phyloP scores from a whole-genome alignment of 1,140 invertebrate genomes.

The Pristionchus pacificus region DNA sequence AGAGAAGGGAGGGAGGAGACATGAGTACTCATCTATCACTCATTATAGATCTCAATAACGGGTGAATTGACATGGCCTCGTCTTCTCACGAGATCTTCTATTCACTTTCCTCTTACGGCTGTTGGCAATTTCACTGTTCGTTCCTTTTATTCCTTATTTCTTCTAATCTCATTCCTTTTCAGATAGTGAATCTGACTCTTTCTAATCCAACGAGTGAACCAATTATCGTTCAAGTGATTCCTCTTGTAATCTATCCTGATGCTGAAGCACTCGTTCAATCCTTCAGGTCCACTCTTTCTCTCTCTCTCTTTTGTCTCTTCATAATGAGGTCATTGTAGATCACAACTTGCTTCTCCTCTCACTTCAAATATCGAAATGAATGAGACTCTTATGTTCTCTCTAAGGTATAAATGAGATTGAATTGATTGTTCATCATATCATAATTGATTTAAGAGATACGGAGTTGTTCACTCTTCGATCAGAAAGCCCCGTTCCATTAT shows the following conservation, averaged over 20 bases:
- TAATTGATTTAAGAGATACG: no score
- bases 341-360: neutral
- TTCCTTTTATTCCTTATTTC: conserved; percentile 1
- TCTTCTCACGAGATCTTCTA: conserved; percentile 60
- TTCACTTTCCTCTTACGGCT: conserved; percentile 76
- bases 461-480: conserved; percentile 59
- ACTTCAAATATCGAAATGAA: conserved; percentile 42
- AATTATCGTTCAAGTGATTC: conserved; percentile 62
- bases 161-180: conserved; percentile 42
- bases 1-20: neutral
- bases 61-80: conserved; percentile 73
- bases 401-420: no score
- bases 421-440: no score
- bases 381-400: conserved; percentile 61
- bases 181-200: conserved; percentile 63
- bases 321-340: neutral
- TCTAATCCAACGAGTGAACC: conserved; percentile 63
- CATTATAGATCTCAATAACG: conserved; percentile 69
- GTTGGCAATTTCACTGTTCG: conserved; percentile 71
- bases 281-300: conserved; percentile 37
- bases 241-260: conserved; percentile 63
- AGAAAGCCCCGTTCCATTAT: conserved; percentile 58
- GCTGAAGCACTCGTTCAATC: conserved; percentile 61
- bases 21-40: conserved; percentile 39
- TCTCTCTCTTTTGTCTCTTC: neutral